These are phyloP conservation scores for Acleris laterana DNA, from an alignment of 2,888 invertebrate genomes.

Conservation along the genomic window DNA sequence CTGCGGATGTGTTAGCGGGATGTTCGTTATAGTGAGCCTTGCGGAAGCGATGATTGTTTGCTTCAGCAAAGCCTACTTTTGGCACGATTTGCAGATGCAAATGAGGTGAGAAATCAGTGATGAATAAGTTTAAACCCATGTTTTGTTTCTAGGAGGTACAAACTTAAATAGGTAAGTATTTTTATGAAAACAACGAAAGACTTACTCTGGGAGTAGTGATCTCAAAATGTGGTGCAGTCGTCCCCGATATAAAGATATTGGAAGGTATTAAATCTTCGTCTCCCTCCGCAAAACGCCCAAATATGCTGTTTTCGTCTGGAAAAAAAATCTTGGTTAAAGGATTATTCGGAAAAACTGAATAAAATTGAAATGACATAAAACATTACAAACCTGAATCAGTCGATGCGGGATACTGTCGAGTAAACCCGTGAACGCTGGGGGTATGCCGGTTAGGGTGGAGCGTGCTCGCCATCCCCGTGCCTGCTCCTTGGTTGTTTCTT, in stretches of 20 bases:
- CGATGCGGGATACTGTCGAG: conserved; percentile 52
- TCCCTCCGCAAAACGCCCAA: conserved; percentile 67
- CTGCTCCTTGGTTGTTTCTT: conserved; percentile 55
- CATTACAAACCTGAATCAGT: conserved; percentile 64
- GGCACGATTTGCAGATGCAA: too few species aligned
- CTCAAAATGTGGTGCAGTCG: conserved; percentile 48
- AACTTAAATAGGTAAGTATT: too few species aligned
- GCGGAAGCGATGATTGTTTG: too few species aligned
- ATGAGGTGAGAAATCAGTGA: too few species aligned
- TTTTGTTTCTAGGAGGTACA: too few species aligned
- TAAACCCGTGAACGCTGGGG: conserved; percentile 50
- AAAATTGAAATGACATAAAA: neutral
- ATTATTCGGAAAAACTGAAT: neutral
- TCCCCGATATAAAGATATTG: conserved; percentile 45
- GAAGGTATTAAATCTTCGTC: conserved; percentile 53
- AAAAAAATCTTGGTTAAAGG: conserved; percentile 38
- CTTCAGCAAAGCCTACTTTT: too few species aligned
- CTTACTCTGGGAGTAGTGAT: conserved; percentile 58
- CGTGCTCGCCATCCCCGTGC: conserved; percentile 54
- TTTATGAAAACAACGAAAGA: neutral
- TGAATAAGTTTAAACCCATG: too few species aligned
- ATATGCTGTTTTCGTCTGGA: conserved; percentile 78
- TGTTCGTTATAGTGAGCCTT: neutral
- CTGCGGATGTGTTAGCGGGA: neutral
- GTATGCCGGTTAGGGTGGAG: conserved; percentile 56